These are phyloP conservation scores for Hemichromis elongatus DNA, from an alignment of 2,113 vertebrate species.

Conservation along the genomic window DNA sequence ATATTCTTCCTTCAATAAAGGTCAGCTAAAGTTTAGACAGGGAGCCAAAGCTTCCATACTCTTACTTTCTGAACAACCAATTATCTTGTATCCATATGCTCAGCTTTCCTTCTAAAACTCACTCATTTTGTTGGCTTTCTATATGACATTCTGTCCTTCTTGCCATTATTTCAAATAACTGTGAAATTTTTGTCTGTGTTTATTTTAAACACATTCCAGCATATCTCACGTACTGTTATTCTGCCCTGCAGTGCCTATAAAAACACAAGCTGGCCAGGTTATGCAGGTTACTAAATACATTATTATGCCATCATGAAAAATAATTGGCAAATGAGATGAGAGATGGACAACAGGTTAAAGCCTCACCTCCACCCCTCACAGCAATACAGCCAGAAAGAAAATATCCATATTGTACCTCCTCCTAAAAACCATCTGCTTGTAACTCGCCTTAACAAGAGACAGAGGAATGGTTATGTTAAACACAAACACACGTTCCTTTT, in stretches of 20 bases:
- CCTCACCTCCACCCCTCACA: not conserved
- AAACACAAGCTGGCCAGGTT: not conserved
- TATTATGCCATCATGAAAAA: not conserved
- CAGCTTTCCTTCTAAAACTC: not conserved
- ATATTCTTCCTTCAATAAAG: not conserved
- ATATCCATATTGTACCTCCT: not conserved
- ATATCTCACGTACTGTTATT: not conserved
- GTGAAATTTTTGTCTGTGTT: not conserved
- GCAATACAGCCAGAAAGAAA: not conserved
- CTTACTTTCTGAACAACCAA: slow-evolving; percentile 7
- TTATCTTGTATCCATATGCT: slow-evolving; percentile 3
- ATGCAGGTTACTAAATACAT: not conserved
- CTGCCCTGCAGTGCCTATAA: not conserved
- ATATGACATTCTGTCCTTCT: not conserved
- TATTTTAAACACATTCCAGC: not conserved
- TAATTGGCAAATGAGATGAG: not conserved
- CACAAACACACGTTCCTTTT: not conserved
- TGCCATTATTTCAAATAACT: slow-evolving; percentile 6
- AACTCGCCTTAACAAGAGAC: not conserved
- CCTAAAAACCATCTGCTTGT: not conserved
- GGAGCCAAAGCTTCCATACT: not conserved
- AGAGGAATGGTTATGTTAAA: not conserved
- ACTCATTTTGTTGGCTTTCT: not conserved
- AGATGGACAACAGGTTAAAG: not conserved
- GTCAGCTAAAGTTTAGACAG: slow-evolving; percentile 19